Evolutionary conservation across 2,113 vertebrate genomes (phyloP), one percentile per base, ranked within the genome.

Genomic region (Prunella fulvescens): DNA sequence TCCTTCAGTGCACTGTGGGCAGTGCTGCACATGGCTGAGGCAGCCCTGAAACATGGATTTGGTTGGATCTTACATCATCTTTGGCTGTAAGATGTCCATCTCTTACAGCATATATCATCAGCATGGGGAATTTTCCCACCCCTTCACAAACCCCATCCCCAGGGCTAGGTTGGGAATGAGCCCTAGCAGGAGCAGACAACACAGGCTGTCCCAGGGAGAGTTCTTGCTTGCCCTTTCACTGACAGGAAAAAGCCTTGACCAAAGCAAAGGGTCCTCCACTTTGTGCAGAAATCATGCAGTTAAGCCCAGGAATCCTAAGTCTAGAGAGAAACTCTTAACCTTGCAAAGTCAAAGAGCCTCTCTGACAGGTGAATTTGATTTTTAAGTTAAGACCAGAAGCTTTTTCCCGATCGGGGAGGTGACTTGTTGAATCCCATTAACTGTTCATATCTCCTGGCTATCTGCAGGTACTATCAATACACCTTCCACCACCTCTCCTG

Each of bases 391-490:
- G 72, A 73, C 26, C 56, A 86, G 79, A 60, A 84, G 60, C 11
- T 5, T 26, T 2, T 88, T 86, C 51, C 50, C 25, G 0, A 1
- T 6, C 0, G 0, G 50, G 31, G 50, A 89, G n/a, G 79, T 91
- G 88, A 71, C 76, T 86, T 84, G 82, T 74, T 96, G 88, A 96
- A 95, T 95, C 61, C 86, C 56, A 95, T 94, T 94, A 95, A 86
- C 64, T 45, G 82, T 58, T 94, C 82, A 69, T 93, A 84, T 96
- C 92, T 95, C 60, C 76, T 0, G 1, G 88, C 90, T 94, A 93
- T 88, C 92, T 92, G 86, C 86, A 96, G 93, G 82, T 96, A 42
- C 88, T 90, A 92, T 93, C 93, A 96, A 92, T 90, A 92, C 88
- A 90, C 76, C 92, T 94, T 95, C 57, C 16, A 20, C 56, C 1